Evolutionary conservation across 2,797 vertebrate species (phyloP).

Genomic region (Coregonus ussuriensis): DNA sequence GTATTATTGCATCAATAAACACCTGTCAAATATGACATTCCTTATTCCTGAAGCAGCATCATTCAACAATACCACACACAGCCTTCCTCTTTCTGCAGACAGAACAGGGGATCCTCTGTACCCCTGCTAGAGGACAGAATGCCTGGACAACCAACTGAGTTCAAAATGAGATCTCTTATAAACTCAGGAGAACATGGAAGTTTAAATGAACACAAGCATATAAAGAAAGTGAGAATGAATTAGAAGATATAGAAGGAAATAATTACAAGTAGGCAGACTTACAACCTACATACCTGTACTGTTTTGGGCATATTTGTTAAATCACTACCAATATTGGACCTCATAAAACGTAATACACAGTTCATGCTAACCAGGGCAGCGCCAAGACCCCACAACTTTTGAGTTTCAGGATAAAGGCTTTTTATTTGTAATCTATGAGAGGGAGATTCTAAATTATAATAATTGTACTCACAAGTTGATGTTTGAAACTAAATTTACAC

Average conservation of each 20-base stretch:
- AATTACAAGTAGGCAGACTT: slow-evolving; percentile 26
- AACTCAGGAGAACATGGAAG: slow-evolving; percentile 37
- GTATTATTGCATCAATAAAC: slow-evolving; percentile 19
- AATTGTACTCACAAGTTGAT: not conserved
- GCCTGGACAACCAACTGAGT: slow-evolving; percentile 23
- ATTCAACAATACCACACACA: slow-evolving; percentile 39
- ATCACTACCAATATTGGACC: not conserved
- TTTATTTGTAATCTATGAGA: slow-evolving; percentile 47
- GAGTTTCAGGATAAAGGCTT: slow-evolving; percentile 41
- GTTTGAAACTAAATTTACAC: slow-evolving; percentile 1
- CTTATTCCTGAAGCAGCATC: slow-evolving; percentile 45
- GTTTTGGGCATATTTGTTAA: slow-evolving; percentile 20
- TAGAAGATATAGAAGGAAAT: slow-evolving; percentile 24
- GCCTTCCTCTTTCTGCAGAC: slow-evolving; percentile 30
- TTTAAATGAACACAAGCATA: slow-evolving; percentile 38
- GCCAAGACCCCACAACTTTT: slow-evolving; percentile 48
- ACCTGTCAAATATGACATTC: slow-evolving; percentile 43
- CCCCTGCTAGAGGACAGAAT: slow-evolving; percentile 32
- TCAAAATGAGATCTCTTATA: slow-evolving; percentile 23
- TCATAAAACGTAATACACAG: slow-evolving; percentile 1
- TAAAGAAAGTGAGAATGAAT: slow-evolving; percentile 2
- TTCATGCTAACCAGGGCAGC: slow-evolving; percentile 31
- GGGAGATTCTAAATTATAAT: slow-evolving; percentile 31
- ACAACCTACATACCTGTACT: slow-evolving; percentile 14
- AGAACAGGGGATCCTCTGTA: slow-evolving; percentile 42